Percentiles rank a stretch among this genome's conserved stretches.
These are phyloP conservation scores for Norana najaformis DNA, from an alignment of 2,888 invertebrate genomes.

Conservation along the genomic window DNA sequence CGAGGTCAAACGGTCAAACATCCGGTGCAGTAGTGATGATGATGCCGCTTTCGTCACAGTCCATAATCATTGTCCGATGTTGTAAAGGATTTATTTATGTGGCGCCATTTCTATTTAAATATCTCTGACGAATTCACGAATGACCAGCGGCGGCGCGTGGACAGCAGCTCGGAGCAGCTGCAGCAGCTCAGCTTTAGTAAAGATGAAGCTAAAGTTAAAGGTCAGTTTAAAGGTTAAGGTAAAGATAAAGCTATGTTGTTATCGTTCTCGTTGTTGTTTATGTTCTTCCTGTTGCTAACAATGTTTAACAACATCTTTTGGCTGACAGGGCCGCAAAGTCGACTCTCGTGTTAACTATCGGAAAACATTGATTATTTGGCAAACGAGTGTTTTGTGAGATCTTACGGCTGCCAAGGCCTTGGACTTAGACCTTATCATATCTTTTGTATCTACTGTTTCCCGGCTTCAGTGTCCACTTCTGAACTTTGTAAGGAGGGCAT, in stretches of 20 bases:
- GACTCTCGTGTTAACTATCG: not conserved
- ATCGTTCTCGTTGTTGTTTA: not conserved
- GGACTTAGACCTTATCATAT: no score
- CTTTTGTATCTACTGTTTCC: no score
- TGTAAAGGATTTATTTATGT: not conserved
- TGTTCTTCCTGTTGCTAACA: not conserved
- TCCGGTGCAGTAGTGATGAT: not conserved
- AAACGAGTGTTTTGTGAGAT: no score
- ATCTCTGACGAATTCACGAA: not conserved
- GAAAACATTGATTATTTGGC: no score
- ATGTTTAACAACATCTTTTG: not conserved
- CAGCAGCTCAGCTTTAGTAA: not conserved
- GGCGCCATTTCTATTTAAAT: not conserved
- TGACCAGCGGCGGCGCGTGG: not conserved
- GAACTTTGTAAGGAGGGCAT: no score
- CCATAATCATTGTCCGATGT: no score
- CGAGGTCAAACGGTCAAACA: not conserved
- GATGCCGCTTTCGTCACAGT: not conserved
- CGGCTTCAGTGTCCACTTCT: no score
- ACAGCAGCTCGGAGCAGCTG: not conserved
- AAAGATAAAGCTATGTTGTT: not conserved
- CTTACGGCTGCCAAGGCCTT: no score
- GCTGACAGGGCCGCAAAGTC: not conserved
- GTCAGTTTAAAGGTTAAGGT: not conserved
- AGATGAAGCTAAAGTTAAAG: not conserved